Conservation (phyloP, 2,888 invertebrate species). For the Galeruca laticollis region DNA sequence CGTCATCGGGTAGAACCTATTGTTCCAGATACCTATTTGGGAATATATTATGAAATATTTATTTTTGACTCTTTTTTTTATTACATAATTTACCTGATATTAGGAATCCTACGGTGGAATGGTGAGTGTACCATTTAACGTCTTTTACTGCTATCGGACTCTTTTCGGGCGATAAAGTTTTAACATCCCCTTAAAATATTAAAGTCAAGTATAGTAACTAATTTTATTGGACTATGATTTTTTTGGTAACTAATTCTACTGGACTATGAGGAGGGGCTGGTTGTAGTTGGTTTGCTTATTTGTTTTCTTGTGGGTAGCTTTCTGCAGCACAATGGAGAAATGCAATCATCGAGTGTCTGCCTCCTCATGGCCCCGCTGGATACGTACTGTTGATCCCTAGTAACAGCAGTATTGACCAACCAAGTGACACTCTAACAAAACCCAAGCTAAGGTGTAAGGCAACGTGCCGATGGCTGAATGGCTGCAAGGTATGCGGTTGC, state of each 20-base stretch:
- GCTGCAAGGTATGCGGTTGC: too few relatives aligned
- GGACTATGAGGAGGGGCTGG: too few relatives aligned
- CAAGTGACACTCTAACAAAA: too few relatives aligned
- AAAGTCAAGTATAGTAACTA: neutral
- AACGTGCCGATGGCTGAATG: too few relatives aligned
- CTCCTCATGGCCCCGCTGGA: too few relatives aligned
- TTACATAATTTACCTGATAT: conserved; percentile 76
- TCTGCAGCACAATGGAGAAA: too few relatives aligned
- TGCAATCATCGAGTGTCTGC: too few relatives aligned
- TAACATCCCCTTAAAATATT: conserved; percentile 82
- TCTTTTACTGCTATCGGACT: conserved; percentile 92
- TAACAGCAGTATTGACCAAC: too few relatives aligned
- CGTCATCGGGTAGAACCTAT: conserved; percentile 87
- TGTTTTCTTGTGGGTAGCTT: too few relatives aligned
- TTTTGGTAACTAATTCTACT: neutral
- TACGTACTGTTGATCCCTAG: too few relatives aligned
- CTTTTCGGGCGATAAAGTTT: conserved; percentile 86
- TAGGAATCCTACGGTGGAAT: conserved; percentile 88
- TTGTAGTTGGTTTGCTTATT: too few relatives aligned
- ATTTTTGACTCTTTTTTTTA: neutral
- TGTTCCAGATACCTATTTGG: conserved; percentile 83
- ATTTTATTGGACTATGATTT: neutral
- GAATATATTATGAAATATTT: conserved; percentile 47
- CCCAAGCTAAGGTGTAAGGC: too few relatives aligned
- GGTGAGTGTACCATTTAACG: conserved; percentile 89